These are phyloP conservation scores for Cetonia aurata DNA, from an alignment of 2,888 invertebrate species.

Conservation along the genomic window DNA sequence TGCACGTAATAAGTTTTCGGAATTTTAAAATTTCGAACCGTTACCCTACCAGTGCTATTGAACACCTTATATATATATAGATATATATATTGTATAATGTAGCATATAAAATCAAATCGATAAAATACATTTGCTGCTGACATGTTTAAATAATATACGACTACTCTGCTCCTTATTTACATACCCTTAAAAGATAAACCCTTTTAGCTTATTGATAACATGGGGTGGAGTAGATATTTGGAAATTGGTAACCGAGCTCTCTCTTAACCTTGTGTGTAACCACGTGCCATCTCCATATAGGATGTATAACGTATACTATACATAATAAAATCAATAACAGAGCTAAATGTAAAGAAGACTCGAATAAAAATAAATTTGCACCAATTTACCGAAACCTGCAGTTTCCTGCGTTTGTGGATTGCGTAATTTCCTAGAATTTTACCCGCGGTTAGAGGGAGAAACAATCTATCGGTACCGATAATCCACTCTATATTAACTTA, in stretches of 20 bases:
- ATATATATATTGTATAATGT: neutral
- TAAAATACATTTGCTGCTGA: neutral
- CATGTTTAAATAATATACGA: no score
- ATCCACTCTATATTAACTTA: no score
- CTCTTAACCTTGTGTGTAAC: constrained; percentile 16
- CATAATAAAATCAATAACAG: constrained; percentile 15
- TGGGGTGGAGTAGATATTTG: neutral
- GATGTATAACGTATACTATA: neutral
- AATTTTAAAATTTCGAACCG: no score
- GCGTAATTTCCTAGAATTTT: no score
- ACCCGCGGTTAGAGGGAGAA: no score
- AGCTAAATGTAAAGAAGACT: constrained; percentile 13
- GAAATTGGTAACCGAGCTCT: constrained; percentile 12
- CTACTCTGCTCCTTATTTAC: no score
- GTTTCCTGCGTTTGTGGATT: no score
- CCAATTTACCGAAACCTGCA: neutral
- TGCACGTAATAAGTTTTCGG: no score
- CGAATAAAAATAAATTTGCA: constrained; percentile 24
- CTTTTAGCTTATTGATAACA: constrained; percentile 10
- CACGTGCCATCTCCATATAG: constrained; percentile 32
- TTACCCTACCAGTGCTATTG: no score
- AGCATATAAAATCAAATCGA: constrained; percentile 1
- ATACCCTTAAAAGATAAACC: constrained; percentile 1
- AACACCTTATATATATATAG: neutral
- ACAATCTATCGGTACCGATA: no score